Base-by-base conservation (phyloP, 2,888 invertebrate genomes). In the Agrypnus murinus region DNA sequence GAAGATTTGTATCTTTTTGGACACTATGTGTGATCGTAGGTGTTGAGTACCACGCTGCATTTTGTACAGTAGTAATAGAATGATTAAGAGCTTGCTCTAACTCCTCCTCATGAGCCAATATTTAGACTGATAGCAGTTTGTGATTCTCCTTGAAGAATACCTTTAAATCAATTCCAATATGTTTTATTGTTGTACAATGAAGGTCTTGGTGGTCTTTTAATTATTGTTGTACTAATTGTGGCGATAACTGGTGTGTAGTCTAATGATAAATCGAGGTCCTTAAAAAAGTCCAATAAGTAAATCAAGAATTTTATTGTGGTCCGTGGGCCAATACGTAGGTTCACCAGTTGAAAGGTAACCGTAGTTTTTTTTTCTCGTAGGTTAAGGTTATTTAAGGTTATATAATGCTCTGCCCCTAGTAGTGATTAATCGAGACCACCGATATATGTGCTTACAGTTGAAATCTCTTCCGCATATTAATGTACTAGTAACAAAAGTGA, bases 151-250 rank as follows among this genome's bases (percentile, higher is more conserved):
- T 55, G 34, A n/a, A 34, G 55, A 55, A 55, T 8, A 34, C 34
- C 15, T 55, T 10, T 55, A 15, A 34, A 55, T 55, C 34, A 12
- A n/a, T 55, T 34, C 34, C 34, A 55, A 14, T 34, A 32, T 32
- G 34, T n/a, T 55, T 55, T 55, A 34, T 14, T 58, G 19, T 58
- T 36, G n/a, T 38, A 58, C 36, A 58, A 6, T 36, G 57, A 38
- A 17, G 57, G 9, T 34, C 12, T 55, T 7, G 57, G 57, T 40
- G 36, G 14, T 17, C 38, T 38, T 58, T 58, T 58, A 38, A 58
- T 38, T 38, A 58, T 58, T 58, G 17, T 36, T 38, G n/a, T n/a
- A n/a, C n/a, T n/a, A n/a, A n/a, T n/a, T n/a, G n/a, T n/a, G n/a
- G n/a, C n/a, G n/a, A n/a, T 15, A 36, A 38, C 32, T 58, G 57